Evolutionary conservation across 2,888 invertebrate genomes (phyloP).

Genomic region (Agrotis exclamationis): DNA sequence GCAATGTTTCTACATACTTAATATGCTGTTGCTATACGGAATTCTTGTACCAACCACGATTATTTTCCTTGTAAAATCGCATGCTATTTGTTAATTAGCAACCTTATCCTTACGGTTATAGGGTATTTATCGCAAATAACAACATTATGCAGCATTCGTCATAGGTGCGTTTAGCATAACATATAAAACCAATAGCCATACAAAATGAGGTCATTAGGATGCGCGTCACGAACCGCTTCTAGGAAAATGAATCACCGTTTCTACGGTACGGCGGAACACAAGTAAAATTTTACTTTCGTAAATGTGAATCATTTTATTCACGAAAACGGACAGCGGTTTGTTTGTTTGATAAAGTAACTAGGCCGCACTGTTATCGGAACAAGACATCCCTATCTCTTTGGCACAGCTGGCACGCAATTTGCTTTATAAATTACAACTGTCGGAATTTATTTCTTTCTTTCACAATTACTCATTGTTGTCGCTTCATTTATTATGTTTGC

Average conservation of each 20-base stretch:
- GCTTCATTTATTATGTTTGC: conserved; percentile 45
- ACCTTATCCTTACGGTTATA: conserved; percentile 19
- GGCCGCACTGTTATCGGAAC: conserved; percentile 66
- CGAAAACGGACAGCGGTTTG: conserved; percentile 47
- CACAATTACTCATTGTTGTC: conserved; percentile 53
- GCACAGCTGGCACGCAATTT: conserved; percentile 67
- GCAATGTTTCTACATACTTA: conserved; percentile 31
- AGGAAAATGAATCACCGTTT: conserved; percentile 56
- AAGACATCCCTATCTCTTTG: conserved; percentile 70
- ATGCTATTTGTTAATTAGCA: conserved; percentile 14
- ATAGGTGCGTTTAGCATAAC: conserved; percentile 37
- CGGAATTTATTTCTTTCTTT: conserved; percentile 41
- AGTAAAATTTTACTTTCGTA: conserved; percentile 58
- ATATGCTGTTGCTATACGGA: conserved; percentile 38
- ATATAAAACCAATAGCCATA: conserved; percentile 19
- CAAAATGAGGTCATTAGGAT: conserved; percentile 55
- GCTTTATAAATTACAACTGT: conserved; percentile 51
- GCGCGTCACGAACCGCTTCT: conserved; percentile 47
- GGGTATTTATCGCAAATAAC: conserved; percentile 10
- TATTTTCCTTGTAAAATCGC: conserved; percentile 3
- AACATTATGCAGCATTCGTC: conserved; percentile 38
- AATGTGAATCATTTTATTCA: conserved; percentile 56
- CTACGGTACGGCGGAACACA: conserved; percentile 27
- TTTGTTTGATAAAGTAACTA: conserved; percentile 65
- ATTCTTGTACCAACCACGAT: conserved; percentile 1